These are phyloP conservation scores for Microctenopoma lineatum DNA, from an alignment of 2,797 vertebrate species.

Conservation along the genomic window DNA sequence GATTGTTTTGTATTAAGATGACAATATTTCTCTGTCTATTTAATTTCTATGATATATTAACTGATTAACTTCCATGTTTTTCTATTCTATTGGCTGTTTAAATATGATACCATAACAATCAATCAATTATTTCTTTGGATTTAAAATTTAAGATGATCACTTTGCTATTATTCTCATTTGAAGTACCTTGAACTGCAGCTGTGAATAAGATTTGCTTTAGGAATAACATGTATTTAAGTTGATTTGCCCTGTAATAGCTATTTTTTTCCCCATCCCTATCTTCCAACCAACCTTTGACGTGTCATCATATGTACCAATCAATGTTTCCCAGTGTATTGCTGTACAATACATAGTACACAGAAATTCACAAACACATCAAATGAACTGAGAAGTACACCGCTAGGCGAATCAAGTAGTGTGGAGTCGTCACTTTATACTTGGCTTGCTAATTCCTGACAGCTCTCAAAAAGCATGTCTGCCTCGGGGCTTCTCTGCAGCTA, in stretches of 20 bases:
- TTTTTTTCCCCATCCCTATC: not conserved
- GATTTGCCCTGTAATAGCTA: not conserved
- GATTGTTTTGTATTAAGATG: not conserved
- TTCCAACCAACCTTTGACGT: too few relatives aligned
- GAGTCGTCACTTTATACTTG: constrained; percentile 22
- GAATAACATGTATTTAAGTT: too few relatives aligned
- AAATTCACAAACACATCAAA: constrained; percentile 23
- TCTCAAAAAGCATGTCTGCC: constrained; percentile 31
- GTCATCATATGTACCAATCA: not conserved
- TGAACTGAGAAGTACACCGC: constrained; percentile 15
- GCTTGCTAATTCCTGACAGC: constrained; percentile 42
- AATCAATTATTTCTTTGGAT: too few relatives aligned
- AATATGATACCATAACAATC: too few relatives aligned
- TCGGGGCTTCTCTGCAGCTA: constrained; percentile 29
- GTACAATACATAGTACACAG: constrained; percentile 1
- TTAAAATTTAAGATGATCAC: too few relatives aligned
- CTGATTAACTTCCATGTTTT: too few relatives aligned
- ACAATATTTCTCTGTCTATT: not conserved
- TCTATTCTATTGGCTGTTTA: too few relatives aligned
- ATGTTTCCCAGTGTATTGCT: not conserved
- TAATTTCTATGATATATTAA: not conserved
- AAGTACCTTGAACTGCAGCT: too few relatives aligned
- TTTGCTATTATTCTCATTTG: too few relatives aligned
- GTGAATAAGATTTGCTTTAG: too few relatives aligned
- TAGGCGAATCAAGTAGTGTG: constrained; percentile 17